phyloP scores from a whole-genome alignment of 2,797 vertebrate genomes.

The Sylvilagus floridanus region DNA sequence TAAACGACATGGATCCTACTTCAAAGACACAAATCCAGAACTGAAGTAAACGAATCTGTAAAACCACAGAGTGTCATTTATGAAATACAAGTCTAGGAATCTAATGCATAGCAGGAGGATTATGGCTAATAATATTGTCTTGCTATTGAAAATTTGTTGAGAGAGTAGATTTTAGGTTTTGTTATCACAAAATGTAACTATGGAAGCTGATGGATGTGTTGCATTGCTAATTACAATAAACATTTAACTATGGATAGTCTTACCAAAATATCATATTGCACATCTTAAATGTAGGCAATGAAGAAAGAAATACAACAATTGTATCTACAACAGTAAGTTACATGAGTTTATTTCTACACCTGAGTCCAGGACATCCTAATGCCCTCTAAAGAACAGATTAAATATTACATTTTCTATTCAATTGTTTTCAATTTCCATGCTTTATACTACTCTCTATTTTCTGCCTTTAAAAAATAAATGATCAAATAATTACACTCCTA shows the following conservation, averaged over 20 bases:
- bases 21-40: neutral
- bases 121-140: neutral
- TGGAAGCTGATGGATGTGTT: neutral
- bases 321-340: neutral
- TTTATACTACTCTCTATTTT: neutral
- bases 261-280: neutral
- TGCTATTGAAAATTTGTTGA: neutral
- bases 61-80: neutral
- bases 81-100: neutral
- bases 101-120: neutral
- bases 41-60: neutral
- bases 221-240: neutral
- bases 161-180: neutral
- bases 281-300: neutral
- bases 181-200: neutral
- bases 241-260: neutral
- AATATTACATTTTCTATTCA: slow-evolving; percentile 14
- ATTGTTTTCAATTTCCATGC: neutral
- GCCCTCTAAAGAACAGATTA: neutral
- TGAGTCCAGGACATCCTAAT: neutral
- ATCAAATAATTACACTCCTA: neutral
- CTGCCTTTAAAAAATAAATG: neutral
- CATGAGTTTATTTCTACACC: neutral
- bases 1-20: neutral
- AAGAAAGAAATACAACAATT: neutral